Base-by-base conservation (phyloP, 64 coral and sea anemone species). In the Hydrozoanthus tunicans region DNA sequence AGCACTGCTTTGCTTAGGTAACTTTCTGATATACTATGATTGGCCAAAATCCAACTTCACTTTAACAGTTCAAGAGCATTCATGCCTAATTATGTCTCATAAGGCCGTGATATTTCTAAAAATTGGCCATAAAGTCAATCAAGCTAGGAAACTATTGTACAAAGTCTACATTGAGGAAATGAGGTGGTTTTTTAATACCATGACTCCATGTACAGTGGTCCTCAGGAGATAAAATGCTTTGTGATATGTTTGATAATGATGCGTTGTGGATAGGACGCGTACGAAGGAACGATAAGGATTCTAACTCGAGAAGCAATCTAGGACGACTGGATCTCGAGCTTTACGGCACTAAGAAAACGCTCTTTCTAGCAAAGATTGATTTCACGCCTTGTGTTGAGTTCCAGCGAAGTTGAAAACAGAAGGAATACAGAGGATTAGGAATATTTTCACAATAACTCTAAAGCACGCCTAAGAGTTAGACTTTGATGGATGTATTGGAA, bases 231-330 rank as follows among this genome's bases (percentile, higher is more conserved):
- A 81, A 82, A 57, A 82, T 82, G 53, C 79, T 91, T 59, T 82
- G 90, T 75, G 79, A 91, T 61, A 12, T 54, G 55, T 91, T 91
- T 9, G 90, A 91, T 26, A 62, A 62, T 7, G 65, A 91, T 14
- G 90, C 90, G 25, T 9, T 81, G 20, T 91, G 90, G 90, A 27
- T 80, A 25, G 90, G 78, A 17, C 32, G 17, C 52, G 13, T 91
- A 68, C 43, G 4, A 70, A 43, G 90, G 90, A 57, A 69, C 55
- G 5, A 17, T 20, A 56, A 59, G 90, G 43, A 73, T 64, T 68
- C 13, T 91, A 66, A 91, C 64, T 57, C 53, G 90, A 59, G 68
- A 62, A 27, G 83, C 32, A 43, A 43, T 43, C 32, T 43, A 43
- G 32, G 32, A 43, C 32, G 32, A 43, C 32, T 43, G 32, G 0